These are phyloP conservation scores for Melanotaenia duboulayi DNA, from an alignment of 2,113 vertebrate genomes.

Conservation along the genomic window DNA sequence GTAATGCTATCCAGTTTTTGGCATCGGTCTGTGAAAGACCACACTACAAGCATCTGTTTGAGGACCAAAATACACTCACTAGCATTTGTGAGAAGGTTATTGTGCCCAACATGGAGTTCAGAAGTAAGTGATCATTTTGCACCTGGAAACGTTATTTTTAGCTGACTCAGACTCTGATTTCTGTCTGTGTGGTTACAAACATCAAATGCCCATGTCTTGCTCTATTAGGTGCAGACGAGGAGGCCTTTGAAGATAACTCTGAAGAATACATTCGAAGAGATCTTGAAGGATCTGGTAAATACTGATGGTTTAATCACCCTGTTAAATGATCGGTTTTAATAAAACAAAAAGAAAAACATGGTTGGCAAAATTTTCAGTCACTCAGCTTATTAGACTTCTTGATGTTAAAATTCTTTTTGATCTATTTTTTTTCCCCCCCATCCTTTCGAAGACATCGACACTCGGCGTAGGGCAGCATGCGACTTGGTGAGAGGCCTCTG, in stretches of 20 bases:
- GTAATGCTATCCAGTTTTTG: conserved; percentile 98
- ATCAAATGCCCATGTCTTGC: conserved; percentile 12
- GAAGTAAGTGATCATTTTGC: conserved; percentile 85
- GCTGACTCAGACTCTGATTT: background rate
- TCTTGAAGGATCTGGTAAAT: conserved; percentile 96
- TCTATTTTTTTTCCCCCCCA: background rate
- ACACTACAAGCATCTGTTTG: conserved; percentile 98
- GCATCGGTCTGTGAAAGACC: conserved; percentile 97
- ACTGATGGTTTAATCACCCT: background rate
- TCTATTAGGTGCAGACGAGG: conserved; percentile 93
- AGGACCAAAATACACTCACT: conserved; percentile 96
- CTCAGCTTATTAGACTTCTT: too few relatives aligned
- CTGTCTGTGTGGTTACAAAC: background rate
- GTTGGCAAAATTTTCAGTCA: too few relatives aligned
- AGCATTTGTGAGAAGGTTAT: conserved; percentile 99
- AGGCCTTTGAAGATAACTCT: conserved; percentile 99
- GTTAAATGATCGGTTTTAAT: too few relatives aligned
- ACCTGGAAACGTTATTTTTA: background rate
- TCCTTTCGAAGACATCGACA: conserved; percentile 91
- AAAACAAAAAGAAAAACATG: too few relatives aligned
- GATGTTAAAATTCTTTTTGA: background rate
- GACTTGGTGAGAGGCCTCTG: conserved; percentile 96
- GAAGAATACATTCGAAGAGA: conserved; percentile 98
- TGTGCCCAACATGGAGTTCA: conserved; percentile 99
- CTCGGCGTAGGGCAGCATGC: conserved; percentile 95